Evolutionary conservation across 2,888 invertebrate genomes (phyloP).

Genomic region (Buathra laborator): DNA sequence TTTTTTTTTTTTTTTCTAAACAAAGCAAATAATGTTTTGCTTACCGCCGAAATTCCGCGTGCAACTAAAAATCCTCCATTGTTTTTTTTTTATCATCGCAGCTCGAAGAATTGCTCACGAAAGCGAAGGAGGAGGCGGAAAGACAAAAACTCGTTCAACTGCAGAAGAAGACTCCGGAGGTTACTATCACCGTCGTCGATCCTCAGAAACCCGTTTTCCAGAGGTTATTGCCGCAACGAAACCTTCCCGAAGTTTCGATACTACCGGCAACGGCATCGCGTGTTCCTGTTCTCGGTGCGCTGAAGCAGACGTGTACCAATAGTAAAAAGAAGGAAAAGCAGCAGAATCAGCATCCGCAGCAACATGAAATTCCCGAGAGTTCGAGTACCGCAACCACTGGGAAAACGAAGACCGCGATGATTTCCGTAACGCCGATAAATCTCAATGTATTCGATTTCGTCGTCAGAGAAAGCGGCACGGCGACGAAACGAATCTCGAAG

Average conservation of each 20-base stretch:
- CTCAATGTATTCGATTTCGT: constrained; percentile 61
- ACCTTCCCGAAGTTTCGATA: constrained; percentile 83
- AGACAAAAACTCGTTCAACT: constrained; percentile 83
- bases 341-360: constrained; percentile 63
- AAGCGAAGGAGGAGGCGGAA: constrained; percentile 84
- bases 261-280: constrained; percentile 77
- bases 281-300: constrained; percentile 22
- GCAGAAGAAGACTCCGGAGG: constrained; percentile 85
- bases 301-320: constrained; percentile 68
- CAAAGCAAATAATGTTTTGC: constrained; percentile 8
- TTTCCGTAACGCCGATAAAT: constrained; percentile 55
- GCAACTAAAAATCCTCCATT: no score
- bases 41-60: not conserved
- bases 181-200: constrained; percentile 85
- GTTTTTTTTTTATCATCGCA: constrained; percentile 67
- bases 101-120: constrained; percentile 85
- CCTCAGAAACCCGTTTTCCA: constrained; percentile 82
- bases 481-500: constrained; percentile 20
- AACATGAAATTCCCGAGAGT: constrained; percentile 59
- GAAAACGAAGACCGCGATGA: constrained; percentile 69
- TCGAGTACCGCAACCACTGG: constrained; percentile 35
- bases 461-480: constrained; percentile 36
- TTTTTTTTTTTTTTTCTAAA: not conserved
- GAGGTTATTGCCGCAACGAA: constrained; percentile 77
- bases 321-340: constrained; percentile 75